Base-by-base conservation (phyloP, 2,113 vertebrate genomes). In the Thamnaconus septentrionalis region DNA sequence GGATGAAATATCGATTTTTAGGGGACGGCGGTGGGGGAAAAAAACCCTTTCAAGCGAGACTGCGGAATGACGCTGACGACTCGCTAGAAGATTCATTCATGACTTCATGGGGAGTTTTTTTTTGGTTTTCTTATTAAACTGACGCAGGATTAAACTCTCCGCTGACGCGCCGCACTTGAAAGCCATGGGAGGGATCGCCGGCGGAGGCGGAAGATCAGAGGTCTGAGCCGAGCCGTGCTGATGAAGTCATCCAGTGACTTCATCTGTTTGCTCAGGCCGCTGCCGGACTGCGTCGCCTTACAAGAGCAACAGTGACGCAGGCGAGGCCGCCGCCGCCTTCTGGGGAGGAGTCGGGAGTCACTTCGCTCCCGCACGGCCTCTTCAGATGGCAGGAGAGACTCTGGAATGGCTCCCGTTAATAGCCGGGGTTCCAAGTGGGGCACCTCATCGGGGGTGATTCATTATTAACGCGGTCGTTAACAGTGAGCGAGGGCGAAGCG, bases 391-490 rank as follows among this genome's bases (percentile, higher is more conserved):
- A 69, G 63, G 79, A 79, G 78, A 76, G 8, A 76, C 67, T 72
- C 59, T 52, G 64, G 70, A 74, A 73, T 75, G 72, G 54, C 67
- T 73, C 60, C 73, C 73, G 75, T 85, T 86, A 79, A 83, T 78
- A 85, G 64, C 61, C 49, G 66, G 66, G 53, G 49, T 75, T 31
- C 18, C 69, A 78, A 57, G 64, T 31, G 65, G 61, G 62, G 70
- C 6, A 46, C 75, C 78, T 82, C 62, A 59, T 80, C 78, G 66
- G 52, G 69, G 68, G 71, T 66, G 70, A 91, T 90, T 76, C 66
- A 86, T 88, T 87, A 88, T 91, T 88, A 80, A 88, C 81, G 83
- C 42, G 60, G 44, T 81, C 76, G 80, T 90, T 84, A 87, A 31
- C 18, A 31, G 18, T 31, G 74, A 64, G 65, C 53, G 57, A 81